A percentile compares a stretch with the other conserved stretches of the same genome.
Evolutionary conservation across 2,113 vertebrate species (phyloP).

Genomic region (Poeciliopsis occidentalis): DNA sequence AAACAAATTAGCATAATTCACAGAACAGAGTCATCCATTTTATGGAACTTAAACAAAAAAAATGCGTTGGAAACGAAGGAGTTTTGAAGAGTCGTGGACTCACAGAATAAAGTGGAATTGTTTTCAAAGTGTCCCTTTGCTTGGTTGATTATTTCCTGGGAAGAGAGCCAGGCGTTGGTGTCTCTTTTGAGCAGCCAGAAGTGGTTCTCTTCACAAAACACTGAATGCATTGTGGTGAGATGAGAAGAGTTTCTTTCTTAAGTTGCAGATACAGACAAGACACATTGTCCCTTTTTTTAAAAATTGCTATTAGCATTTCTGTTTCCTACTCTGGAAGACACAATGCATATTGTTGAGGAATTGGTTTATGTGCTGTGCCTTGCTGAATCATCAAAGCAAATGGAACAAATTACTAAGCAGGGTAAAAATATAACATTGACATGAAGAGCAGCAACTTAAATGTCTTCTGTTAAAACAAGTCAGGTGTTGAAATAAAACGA

Average conservation of each 20-base stretch:
- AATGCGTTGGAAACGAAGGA: conserved; percentile 26
- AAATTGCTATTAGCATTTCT: background rate
- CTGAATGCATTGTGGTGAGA: background rate
- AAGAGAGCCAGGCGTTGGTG: conserved; percentile 35
- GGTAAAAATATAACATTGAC: background rate
- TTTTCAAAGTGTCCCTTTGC: conserved; percentile 29
- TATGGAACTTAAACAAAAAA: conserved; percentile 47
- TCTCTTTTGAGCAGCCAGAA: background rate
- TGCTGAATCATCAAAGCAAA: background rate
- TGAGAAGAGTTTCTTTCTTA: background rate
- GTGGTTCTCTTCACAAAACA: background rate
- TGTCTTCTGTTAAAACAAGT: too few relatives aligned
- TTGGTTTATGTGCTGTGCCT: background rate
- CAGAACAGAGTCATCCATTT: conserved; percentile 48
- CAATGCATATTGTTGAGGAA: background rate
- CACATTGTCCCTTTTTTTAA: background rate
- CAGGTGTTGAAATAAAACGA: too few relatives aligned
- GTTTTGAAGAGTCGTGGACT: background rate
- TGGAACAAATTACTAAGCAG: background rate
- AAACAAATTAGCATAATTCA: conserved; percentile 57
- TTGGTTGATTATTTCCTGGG: conserved; percentile 57
- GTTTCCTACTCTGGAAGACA: background rate
- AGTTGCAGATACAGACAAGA: background rate
- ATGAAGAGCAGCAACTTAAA: background rate
- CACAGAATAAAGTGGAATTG: conserved; percentile 20